These are phyloP conservation scores for Panzeria rudis DNA, from an alignment of 2,888 invertebrate species.

Conservation along the genomic window DNA sequence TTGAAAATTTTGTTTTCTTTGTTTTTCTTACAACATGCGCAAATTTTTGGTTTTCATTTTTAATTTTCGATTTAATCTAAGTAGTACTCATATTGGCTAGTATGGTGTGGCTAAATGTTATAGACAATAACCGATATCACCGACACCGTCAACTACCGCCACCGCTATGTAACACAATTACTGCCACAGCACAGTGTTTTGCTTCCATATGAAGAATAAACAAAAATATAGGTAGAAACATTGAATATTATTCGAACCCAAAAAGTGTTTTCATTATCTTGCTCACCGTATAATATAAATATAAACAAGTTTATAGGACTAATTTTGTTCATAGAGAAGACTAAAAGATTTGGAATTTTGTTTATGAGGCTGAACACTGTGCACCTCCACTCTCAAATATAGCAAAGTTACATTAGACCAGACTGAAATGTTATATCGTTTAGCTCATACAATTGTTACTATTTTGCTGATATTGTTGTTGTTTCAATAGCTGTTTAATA, in stretches of 20 bases:
- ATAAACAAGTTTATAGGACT: too few relatives aligned
- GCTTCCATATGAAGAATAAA: too few relatives aligned
- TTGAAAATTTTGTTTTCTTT: background rate
- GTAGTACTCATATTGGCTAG: conserved; percentile 39
- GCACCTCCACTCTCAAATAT: conserved; percentile 23
- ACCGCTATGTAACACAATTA: conserved; percentile 8
- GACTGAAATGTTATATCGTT: conserved; percentile 61
- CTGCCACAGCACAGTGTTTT: conserved; percentile 6
- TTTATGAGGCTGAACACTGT: too few relatives aligned
- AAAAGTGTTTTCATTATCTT: too few relatives aligned
- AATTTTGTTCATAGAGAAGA: too few relatives aligned
- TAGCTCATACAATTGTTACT: conserved; percentile 48
- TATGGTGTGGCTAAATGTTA: conserved; percentile 64
- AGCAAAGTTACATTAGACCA: conserved; percentile 44
- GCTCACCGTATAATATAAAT: too few relatives aligned
- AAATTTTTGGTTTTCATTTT: conserved; percentile 25
- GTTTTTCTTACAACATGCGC: conserved; percentile 25
- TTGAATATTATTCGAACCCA: too few relatives aligned
- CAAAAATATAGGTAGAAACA: too few relatives aligned
- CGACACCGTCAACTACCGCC: conserved; percentile 54
- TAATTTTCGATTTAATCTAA: conserved; percentile 21
- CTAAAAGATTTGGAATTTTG: too few relatives aligned
- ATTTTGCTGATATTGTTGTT: conserved; percentile 40
- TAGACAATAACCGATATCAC: conserved; percentile 62
- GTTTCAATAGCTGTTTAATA: conserved; percentile 53